Base-by-base conservation (phyloP, 2,888 invertebrate species). In the Drosophila merina region DNA sequence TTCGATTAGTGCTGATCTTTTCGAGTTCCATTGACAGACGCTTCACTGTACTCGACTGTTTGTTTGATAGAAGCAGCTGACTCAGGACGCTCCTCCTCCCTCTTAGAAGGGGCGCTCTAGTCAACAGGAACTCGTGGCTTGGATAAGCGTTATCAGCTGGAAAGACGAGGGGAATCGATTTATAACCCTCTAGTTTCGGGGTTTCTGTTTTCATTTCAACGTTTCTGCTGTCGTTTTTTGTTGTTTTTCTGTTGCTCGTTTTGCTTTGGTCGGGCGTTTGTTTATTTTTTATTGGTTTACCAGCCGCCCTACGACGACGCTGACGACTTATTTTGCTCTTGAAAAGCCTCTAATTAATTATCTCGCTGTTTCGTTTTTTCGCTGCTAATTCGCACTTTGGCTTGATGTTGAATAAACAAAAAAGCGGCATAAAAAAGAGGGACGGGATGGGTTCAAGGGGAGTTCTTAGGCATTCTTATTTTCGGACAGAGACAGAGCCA, bases 301-400 rank as follows among this genome's bases (percentile, higher is more conserved):
- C 42, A 36, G 40, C 26, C 20, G 69, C 57, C 44, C 68, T 57
- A 26, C 68, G 28, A 50, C 20, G 68, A 50, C 38, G 67, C 50
- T 57, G 57, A 67, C 58, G 69, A 51, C 50, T 51, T 67, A 45
- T 69, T 68, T 67, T 67, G 28, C 50, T 67, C 57, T 68, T 69
- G 57, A 52, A 44, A 51, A 70, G 36, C 49, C 20, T 50, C 60
- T 44, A 70, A 70, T 70, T 70, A 59, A 69, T 70, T 69, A 68
- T 70, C 60, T 70, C 44, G 38, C 45, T 55, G 33, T 33, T 40
- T n/a, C 14, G 28, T 38, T 20, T 20, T 33, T 40, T n/a, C n/a
- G 28, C 40, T 42, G 66, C 64, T 66, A 66, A 66, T 66, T 68
- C 54, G 69, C 60, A 33, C 33, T 60, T 54, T 59, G 67, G 20